Base-by-base conservation (phyloP, 2,113 vertebrate species). In the Triplophysa dalaica region DNA sequence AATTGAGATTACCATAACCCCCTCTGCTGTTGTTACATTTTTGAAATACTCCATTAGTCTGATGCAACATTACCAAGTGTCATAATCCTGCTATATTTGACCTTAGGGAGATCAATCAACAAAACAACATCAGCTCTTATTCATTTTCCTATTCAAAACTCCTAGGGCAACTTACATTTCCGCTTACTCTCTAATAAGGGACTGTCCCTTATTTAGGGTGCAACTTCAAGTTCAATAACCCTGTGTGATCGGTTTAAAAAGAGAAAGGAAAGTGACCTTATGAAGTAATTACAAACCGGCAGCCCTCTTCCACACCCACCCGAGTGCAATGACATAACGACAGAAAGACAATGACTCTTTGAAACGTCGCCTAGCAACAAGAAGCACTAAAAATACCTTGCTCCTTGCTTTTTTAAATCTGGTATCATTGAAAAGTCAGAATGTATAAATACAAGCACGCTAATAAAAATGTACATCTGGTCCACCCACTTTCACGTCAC, bases 331-430 rank as follows among this genome's bases (percentile, higher is more conserved):
- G 69, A 82, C 73, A 76, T 70, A 79, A 81, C 81, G 67, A 84
- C 68, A 79, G 82, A 86, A 83, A 86, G 82, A 87, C 84, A 85
- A 87, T 82, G 77, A 88, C 75, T 83, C 65, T 74, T 73, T 74
- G 63, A 86, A 75, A 77, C 14, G 77, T 88, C 52, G 75, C 87
- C 81, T 85, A 83, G 85, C 84, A 87, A 88, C 85, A 85, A 78
- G 80, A 80, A 83, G 79, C 74, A 80, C 81, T 83, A 80, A 85
- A 85, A 82, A 84, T 86, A 83, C 62, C 64, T 78, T 41, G 33
- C 67, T 80, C 77, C 80, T 81, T 68, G 33, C 54, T 81, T 56
- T 65, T 61, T 81, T 73, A 7, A 54, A 62, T 80, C 26, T 63
- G 11, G 56, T 60, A 64, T 80, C 83, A 81, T 74, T 45, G 73